Evolutionary conservation across 1,140 invertebrate species (phyloP).

Genomic region (Drosophila teissieri): DNA sequence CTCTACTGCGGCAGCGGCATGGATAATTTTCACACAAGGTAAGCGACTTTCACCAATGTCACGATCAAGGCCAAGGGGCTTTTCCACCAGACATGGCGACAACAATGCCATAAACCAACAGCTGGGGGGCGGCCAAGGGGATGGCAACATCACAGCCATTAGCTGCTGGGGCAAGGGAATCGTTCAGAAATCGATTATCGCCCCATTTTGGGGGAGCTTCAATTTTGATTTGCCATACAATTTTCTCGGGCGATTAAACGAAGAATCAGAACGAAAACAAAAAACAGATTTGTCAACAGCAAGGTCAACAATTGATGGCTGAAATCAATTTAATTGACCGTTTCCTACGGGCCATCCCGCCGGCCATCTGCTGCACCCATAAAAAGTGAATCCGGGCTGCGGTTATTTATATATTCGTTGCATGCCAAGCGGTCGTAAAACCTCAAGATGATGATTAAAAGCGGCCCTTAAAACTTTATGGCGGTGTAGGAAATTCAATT

Average conservation of each 20-base stretch:
- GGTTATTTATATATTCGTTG: slow-evolving; percentile 46
- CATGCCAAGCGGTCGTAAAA: slow-evolving; percentile 56
- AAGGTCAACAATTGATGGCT: slow-evolving; percentile 51
- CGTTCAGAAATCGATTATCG: slow-evolving; percentile 73
- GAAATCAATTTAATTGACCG: slow-evolving; percentile 56
- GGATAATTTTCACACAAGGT: slow-evolving; percentile 80
- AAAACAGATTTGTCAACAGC: slow-evolving; percentile 56
- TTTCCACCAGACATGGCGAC: slow-evolving; percentile 10
- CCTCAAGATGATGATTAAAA: slow-evolving; percentile 18
- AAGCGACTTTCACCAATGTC: slow-evolving; percentile 49
- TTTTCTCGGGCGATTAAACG: slow-evolving; percentile 52
- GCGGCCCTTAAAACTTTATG: slow-evolving; percentile 29
- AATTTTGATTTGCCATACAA: slow-evolving; percentile 54
- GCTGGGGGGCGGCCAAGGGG: too few species aligned
- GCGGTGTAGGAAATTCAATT: slow-evolving; percentile 15
- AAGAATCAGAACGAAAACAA: slow-evolving; percentile 4
- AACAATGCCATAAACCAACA: background rate
- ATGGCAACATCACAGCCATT: slow-evolving; percentile 22
- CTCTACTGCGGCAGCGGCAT: slow-evolving; percentile 77
- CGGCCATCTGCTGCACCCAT: slow-evolving; percentile 55
- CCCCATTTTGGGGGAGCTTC: slow-evolving; percentile 25
- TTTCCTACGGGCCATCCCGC: slow-evolving; percentile 39
- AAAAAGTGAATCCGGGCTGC: slow-evolving; percentile 30
- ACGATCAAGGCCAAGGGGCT: slow-evolving; percentile 38
- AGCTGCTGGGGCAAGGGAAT: slow-evolving; percentile 22